Evolutionary conservation across 2,888 invertebrate species (phyloP), one percentile per base, ranked within the genome.

Genomic region (Ephialtes manifestator): DNA sequence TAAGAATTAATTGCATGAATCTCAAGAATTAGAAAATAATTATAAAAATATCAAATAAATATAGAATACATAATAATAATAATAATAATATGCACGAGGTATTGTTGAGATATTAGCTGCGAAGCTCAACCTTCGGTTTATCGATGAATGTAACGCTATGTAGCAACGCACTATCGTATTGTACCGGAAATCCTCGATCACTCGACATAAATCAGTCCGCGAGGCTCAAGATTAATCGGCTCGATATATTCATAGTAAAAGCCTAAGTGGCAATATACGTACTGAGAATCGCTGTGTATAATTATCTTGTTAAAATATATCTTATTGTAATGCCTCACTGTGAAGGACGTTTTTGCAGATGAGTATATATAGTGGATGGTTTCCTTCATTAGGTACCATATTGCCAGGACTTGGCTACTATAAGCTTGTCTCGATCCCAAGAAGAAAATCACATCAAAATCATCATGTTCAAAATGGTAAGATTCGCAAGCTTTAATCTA

Each of bases 381-480:
- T 84, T 39, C 31, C 68, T 55, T 80, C 43, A 48, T 24, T 28
- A 35, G 48, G 20, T 48, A 80, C 28, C 80, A 84, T 51, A 76
- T 5, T 5, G 58, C 43, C n/a, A 68, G 39, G 39, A 39, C 72
- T 60, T 72, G 18, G 43, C 28, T 46, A 8, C n/a, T 67, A 18
- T 67, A 18, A 31, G 39, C 55, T 35, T 13, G 48, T 46, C 63
- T 46, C 43, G 31, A 81, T 39, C 48, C 15, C 53, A 48, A 60
- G 20, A 46, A 15, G 20, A 71, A 35, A 11, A 58, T 70, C 43
- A 60, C 35, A 28, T 58, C 76, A 28, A 18, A 10, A 83, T 11
- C 35, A 76, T 72, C 76, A 84, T 67, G 58, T 72, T 76, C 39
- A 67, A 72, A 58, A 55, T 76, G 76, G 84, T 84, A 13, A 84